Conservation (phyloP, 2,797 vertebrate genomes). For the Eptatretus atami region DNA sequence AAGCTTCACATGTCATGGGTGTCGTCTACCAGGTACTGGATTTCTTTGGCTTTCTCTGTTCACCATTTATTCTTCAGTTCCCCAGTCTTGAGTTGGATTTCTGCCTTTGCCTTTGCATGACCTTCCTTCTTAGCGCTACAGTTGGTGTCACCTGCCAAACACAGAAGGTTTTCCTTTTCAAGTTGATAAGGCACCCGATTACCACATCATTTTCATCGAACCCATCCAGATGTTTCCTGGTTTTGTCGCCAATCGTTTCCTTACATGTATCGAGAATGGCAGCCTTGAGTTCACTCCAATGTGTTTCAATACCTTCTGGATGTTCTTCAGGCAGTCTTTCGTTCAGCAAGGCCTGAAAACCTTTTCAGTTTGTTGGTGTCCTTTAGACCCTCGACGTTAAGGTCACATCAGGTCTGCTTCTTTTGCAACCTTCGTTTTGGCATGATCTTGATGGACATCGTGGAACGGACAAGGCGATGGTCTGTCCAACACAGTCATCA, state of each 20-base stretch:
- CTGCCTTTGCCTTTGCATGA: background rate
- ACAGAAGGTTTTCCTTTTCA: background rate
- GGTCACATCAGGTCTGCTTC: background rate
- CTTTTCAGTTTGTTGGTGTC: background rate
- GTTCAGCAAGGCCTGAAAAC: background rate
- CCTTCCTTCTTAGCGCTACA: background rate
- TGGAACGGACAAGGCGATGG: background rate
- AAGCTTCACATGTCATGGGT: background rate
- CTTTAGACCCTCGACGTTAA: background rate
- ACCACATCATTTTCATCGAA: background rate
- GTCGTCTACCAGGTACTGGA: background rate
- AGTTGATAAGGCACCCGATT: background rate
- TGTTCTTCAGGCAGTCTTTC: background rate
- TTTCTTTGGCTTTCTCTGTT: background rate
- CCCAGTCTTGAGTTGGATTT: background rate
- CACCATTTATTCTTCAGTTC: conserved; percentile 3
- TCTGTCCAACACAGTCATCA: background rate
- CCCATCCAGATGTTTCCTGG: background rate
- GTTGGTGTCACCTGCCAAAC: background rate
- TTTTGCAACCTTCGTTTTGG: background rate
- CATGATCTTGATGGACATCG: background rate
- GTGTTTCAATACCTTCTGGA: background rate
- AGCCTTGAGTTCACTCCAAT: background rate
- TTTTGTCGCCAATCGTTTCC: background rate
- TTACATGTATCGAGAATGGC: background rate